Conservation (phyloP, 2,888 invertebrate genomes). For the Salticus scenicus region DNA sequence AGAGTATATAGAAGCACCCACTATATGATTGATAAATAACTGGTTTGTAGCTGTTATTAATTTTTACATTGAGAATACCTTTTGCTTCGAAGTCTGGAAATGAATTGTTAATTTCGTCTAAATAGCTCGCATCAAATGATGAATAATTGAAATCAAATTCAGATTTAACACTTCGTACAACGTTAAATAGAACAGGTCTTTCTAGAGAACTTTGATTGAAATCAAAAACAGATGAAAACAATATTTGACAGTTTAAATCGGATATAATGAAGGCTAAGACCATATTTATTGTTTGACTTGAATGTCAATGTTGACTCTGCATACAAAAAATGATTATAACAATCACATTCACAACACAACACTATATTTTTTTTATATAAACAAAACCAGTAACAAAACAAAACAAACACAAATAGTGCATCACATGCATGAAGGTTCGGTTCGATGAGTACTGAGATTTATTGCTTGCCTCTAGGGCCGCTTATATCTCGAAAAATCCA, state of each 20-base stretch:
- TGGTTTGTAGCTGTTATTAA: slow-evolving; percentile 31
- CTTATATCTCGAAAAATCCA: no score
- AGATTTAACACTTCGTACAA: slow-evolving; percentile 44
- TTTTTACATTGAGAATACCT: slow-evolving; percentile 50
- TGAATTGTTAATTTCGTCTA: slow-evolving; percentile 24
- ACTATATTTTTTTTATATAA: no score
- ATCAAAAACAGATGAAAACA: slow-evolving; percentile 54
- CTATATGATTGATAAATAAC: slow-evolving; percentile 56
- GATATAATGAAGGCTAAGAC: slow-evolving; percentile 51
- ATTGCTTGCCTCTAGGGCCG: no score
- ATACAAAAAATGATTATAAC: no score
- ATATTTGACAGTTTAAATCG: slow-evolving; percentile 46
- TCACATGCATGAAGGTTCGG: no score
- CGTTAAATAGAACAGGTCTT: slow-evolving; percentile 1
- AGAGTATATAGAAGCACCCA: slow-evolving; percentile 57
- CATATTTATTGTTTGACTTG: no score
- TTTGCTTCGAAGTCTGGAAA: slow-evolving; percentile 37
- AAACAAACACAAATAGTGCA: no score
- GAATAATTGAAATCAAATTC: slow-evolving; percentile 57
- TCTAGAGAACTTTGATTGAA: slow-evolving; percentile 21
- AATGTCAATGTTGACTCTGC: no score
- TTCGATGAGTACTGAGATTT: no score
- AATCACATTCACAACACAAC: no score
- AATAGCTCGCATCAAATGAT: slow-evolving; percentile 16
- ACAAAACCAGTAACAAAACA: no score